Evolutionary conservation across 2,888 invertebrate genomes (phyloP), one percentile per base, ranked within the genome.

Genomic region (Cerastis rubricosa): DNA sequence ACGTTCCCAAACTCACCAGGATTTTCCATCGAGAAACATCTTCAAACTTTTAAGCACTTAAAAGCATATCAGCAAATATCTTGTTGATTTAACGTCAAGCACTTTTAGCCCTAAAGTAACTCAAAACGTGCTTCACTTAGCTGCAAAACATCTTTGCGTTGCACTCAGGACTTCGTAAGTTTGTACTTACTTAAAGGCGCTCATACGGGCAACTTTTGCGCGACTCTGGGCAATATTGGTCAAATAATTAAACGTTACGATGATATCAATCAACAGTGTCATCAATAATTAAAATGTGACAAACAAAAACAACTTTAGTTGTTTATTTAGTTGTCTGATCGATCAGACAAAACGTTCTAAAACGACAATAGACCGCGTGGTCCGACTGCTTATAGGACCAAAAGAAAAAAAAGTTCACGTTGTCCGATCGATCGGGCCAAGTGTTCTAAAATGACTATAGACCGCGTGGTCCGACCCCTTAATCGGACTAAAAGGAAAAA

Each of bases 61-160:
- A 82, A 82, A 51, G 51, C 68, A 25, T 40, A 57, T 14, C n/a
- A 43, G 45, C n/a, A 45, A 40, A 19, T 19, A 61, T 14, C n/a
- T 35, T 25, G 43, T 65, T 74, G 74, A 74, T 71, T 64, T 67
- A 57, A 59, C 22, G 43, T 69, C 69, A 69, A 79, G 54, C 69
- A 49, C 63, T 80, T 77, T 61, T n/a, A 75, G 75, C 49, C 9
- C 51, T 40, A 40, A 67, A 64, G 59, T 68, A 61, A 71, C 69
- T 83, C 54, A 54, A 71, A 83, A 80, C 54, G 51, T 75, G 66
- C 71, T 72, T 66, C 43, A 74, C 65, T 76, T 74, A 72, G 70
- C 69, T 71, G 35, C 68, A 67, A 74, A 81, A 81, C 65, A 86
- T 78, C 64, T 86, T 85, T 72, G 75, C 87, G 61, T 67, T 86